Conservation (phyloP, 2,113 vertebrate species). For the Embiotoca jacksoni region DNA sequence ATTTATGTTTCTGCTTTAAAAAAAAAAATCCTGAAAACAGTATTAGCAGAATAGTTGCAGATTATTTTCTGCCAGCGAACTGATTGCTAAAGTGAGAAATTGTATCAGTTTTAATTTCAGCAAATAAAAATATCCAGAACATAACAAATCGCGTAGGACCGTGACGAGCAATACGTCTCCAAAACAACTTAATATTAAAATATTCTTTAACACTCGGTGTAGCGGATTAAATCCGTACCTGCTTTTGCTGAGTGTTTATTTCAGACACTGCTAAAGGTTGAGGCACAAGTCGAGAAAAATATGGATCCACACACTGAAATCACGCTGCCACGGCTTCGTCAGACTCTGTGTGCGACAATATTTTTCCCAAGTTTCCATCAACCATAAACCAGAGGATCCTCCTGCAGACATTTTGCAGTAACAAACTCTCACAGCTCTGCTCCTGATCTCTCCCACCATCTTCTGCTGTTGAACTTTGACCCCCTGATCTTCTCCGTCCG, state of each 20-base stretch:
- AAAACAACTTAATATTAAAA: too few species aligned
- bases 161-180: too few species aligned
- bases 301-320: slow-evolving; percentile 39
- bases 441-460: slow-evolving; percentile 57
- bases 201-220: too few species aligned
- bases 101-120: too few species aligned
- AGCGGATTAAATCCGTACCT: neutral
- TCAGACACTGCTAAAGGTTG: slow-evolving; percentile 49
- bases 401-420: slow-evolving; percentile 10
- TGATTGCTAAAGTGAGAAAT: too few species aligned
- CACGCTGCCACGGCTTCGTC: neutral
- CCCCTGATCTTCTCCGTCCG: slow-evolving; percentile 43
- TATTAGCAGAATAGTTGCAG: too few species aligned
- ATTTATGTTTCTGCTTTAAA: too few species aligned
- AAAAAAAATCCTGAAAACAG: too few species aligned
- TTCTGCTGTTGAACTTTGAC: slow-evolving; percentile 32
- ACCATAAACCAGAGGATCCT: slow-evolving; percentile 12
- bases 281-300: slow-evolving; percentile 55
- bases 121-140: too few species aligned
- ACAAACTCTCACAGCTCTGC: slow-evolving; percentile 38
- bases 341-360: slow-evolving; percentile 42
- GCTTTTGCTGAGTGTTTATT: slow-evolving; percentile 4
- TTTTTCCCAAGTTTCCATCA: slow-evolving; percentile 43
- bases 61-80: too few species aligned
- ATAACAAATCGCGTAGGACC: too few species aligned